Evolutionary conservation across 1,140 invertebrate species (phyloP), one percentile per base, ranked within the genome.

Genomic region (Bombus pascuorum): DNA sequence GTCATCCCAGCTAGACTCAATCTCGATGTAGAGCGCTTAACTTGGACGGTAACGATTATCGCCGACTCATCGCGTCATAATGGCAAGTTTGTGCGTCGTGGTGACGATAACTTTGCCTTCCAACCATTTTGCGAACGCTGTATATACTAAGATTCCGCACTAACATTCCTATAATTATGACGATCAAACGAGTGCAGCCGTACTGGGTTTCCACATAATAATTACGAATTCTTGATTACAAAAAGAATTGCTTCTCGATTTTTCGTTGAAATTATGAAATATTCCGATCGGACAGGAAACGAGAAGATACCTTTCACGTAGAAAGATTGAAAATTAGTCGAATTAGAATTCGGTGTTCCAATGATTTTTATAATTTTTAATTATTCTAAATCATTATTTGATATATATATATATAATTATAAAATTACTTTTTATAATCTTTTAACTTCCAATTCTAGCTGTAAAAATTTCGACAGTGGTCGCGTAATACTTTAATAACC

Each of bases 1-100:
- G 81, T 87, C 89, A 87, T 76, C 88, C 81, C 77, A 73, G 13
- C 74, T 65, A 39, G 74, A 86, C 87, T 87, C 79, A 79, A 81
- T 90, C 83, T 90, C 77, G 83, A 88, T 88, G 86, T 83, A 77
- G 88, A 78, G 83, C 68, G 83, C 89, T 90, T 88, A 90, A 90
- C 83, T 90, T 86, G 72, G 73, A 78, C 83, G 89, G 90, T 90
- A 90, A 90, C 89, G 89, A 90, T 88, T 90, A 90, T 90, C 83
- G 89, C 83, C 86, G 86, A 88, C 86, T 90, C 89, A 90, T 90
- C 89, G 86, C 83, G 37, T 87, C 86, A 90, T 90, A 90, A 88
- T 90, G 81, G 80, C 68, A 81, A 77, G 81, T 90, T 84, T 90
- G 89, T 86, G 77, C 72, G 82, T 68, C 25, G 71, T n/a, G 76